A percentile compares a stretch with the other conserved stretches of the same genome.
Evolutionary conservation across 2,797 vertebrate genomes (phyloP).

Genomic region (Urocyon cinereoargenteus): DNA sequence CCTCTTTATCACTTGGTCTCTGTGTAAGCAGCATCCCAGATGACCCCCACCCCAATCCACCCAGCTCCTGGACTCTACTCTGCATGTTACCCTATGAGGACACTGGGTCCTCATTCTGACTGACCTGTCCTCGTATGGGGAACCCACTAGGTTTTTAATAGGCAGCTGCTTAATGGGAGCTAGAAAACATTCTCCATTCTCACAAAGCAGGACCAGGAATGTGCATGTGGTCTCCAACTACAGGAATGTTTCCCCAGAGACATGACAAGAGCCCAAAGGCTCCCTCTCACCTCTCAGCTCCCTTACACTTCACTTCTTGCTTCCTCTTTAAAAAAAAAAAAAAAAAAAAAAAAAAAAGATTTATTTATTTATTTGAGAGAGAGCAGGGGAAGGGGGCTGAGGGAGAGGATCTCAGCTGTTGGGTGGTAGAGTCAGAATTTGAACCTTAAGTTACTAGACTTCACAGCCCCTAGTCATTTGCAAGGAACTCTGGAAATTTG

Average conservation of each 20-base stretch:
- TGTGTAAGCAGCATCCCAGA: neutral
- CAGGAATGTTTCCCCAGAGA: neutral
- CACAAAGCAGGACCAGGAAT: neutral
- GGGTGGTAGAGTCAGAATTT: no score
- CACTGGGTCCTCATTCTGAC: neutral
- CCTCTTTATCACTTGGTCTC: neutral
- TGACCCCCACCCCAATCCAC: neutral
- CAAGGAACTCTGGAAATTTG: no score
- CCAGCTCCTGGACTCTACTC: neutral
- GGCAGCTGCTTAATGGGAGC: neutral
- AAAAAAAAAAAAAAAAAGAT: no score
- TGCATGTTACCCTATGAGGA: neutral
- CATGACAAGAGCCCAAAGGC: neutral
- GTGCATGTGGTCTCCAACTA: neutral
- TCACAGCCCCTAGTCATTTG: no score
- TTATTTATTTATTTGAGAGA: neutral
- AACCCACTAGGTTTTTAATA: neutral
- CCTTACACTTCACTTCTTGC: neutral
- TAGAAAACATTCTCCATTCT: neutral
- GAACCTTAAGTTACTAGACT: no score
- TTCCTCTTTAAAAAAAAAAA: neutral
- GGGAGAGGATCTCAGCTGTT: neutral
- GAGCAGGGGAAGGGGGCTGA: neutral
- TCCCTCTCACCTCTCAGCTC: neutral
- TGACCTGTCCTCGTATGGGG: neutral